phyloP scores from a whole-genome alignment of 1,140 invertebrate genomes.

The Mizuhopecten yessoensis region DNA sequence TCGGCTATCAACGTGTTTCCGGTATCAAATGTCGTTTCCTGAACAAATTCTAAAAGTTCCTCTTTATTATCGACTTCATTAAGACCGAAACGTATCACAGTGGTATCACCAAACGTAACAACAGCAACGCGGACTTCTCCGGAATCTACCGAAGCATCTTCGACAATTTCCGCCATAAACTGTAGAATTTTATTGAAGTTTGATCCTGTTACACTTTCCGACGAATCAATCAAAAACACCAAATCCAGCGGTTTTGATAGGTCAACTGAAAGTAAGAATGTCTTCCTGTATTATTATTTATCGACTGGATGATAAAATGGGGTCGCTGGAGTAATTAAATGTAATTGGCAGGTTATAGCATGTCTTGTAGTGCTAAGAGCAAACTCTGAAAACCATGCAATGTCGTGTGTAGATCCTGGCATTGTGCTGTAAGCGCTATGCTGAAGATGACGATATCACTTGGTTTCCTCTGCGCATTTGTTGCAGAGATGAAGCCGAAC shows the following conservation, averaged over 20 bases:
- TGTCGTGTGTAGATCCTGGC: neutral
- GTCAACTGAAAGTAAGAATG: conserved; percentile 18
- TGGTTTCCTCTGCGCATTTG: neutral
- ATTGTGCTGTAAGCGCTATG: neutral
- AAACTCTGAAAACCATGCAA: neutral
- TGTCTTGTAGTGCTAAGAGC: neutral
- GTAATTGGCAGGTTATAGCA: neutral
- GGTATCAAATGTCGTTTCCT: conserved; percentile 1
- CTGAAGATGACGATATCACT: neutral
- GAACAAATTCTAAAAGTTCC: conserved; percentile 23
- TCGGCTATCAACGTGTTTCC: neutral
- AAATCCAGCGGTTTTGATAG: neutral
- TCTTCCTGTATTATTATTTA: neutral
- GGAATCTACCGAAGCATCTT: conserved; percentile 30
- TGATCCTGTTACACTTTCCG: neutral
- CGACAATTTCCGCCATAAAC: conserved; percentile 23
- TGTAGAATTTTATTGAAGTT: conserved; percentile 15
- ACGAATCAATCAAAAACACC: conserved; percentile 33
- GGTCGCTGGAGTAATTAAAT: no score
- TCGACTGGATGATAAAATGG: neutral
- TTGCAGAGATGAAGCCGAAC: neutral
- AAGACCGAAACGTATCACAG: neutral
- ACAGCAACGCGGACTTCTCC: neutral
- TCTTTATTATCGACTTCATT: neutral
- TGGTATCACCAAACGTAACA: conserved; percentile 10